Conservation (phyloP, 2,113 vertebrate genomes). For the Melierax canorus region DNA sequence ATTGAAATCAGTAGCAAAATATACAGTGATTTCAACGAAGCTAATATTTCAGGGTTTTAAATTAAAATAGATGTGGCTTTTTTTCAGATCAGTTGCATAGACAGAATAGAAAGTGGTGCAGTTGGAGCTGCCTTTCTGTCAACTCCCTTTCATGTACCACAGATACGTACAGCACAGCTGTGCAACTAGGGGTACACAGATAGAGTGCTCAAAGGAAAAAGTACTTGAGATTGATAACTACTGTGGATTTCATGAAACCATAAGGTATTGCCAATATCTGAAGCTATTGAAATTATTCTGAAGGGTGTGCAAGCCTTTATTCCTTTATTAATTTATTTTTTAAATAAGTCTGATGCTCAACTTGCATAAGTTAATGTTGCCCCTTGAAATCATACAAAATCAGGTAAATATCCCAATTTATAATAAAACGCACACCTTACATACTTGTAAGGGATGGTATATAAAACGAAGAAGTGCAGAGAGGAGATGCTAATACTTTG, state of each 20-base stretch:
- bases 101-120: neutral
- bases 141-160: neutral
- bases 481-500: neutral
- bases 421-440: neutral
- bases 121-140: neutral
- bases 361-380: neutral
- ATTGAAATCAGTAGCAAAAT: neutral
- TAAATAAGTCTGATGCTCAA: neutral
- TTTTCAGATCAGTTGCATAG: neutral
- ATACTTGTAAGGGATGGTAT: neutral
- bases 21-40: neutral
- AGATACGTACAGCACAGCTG: neutral
- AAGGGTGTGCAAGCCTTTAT: neutral
- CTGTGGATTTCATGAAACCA: neutral
- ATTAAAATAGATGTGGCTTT: accelerated
- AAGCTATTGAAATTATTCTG: neutral
- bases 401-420: neutral
- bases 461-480: neutral
- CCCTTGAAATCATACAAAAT: neutral
- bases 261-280: neutral
- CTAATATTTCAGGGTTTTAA: neutral
- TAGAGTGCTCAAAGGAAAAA: neutral
- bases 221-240: neutral
- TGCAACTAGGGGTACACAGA: neutral
- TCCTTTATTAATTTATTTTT: neutral